Evolutionary conservation across 2,113 vertebrate genomes (phyloP).

Genomic region (Perca schrenkii): DNA sequence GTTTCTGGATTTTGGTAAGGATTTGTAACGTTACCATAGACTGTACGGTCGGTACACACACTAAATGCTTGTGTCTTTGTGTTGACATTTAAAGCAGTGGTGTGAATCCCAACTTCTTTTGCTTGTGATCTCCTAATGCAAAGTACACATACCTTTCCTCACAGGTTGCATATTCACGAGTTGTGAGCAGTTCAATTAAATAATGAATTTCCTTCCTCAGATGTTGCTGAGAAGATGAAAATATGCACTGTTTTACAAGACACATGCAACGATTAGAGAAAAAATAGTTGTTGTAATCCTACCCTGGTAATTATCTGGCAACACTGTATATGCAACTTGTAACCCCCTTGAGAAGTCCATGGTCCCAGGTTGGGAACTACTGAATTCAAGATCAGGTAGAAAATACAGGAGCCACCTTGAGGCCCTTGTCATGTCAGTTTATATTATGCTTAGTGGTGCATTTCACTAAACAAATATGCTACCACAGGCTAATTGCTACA

Average conservation of each 20-base stretch:
- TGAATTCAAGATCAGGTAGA: neutral
- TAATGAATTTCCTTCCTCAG: neutral
- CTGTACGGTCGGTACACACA: neutral
- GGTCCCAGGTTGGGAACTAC: neutral
- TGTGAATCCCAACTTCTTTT: too few species aligned
- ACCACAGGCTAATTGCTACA: too few species aligned
- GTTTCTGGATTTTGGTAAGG: constrained; percentile 88
- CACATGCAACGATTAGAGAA: too few species aligned
- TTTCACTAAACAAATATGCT: neutral
- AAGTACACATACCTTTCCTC: too few species aligned
- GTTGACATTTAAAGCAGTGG: neutral
- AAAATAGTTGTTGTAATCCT: neutral
- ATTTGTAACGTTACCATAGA: too few species aligned
- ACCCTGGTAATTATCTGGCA: neutral
- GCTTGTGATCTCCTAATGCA: neutral
- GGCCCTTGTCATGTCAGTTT: neutral
- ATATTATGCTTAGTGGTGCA: neutral
- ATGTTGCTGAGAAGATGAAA: too few species aligned
- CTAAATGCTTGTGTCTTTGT: neutral
- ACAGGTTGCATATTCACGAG: neutral
- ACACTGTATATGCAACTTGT: neutral
- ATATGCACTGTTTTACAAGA: too few species aligned
- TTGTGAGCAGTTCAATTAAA: neutral
- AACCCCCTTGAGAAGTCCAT: neutral
- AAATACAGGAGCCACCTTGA: neutral